phyloP scores from a whole-genome alignment of 2,113 vertebrate genomes.

The Octodon degus region DNA sequence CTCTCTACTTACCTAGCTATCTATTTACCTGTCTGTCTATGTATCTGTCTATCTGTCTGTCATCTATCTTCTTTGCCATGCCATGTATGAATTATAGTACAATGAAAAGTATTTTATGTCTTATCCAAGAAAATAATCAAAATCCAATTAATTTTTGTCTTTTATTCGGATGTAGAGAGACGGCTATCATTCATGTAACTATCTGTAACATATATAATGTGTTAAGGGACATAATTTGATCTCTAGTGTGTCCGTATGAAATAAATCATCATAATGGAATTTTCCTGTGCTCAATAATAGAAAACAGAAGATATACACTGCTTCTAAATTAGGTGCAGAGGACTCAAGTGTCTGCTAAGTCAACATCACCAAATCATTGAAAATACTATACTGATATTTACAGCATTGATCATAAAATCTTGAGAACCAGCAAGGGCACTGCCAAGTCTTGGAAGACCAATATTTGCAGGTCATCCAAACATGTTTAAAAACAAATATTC shows the following conservation, averaged over 20 bases:
- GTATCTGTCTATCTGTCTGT: neutral
- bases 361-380: neutral
- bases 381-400: constrained; percentile 30
- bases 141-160: neutral
- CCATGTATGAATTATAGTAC: neutral
- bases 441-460: constrained; percentile 21
- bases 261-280: neutral
- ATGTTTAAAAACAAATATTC: constrained; percentile 21
- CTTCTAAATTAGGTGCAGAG: neutral
- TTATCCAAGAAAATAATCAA: constrained; percentile 16
- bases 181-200: neutral
- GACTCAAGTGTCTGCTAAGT: neutral
- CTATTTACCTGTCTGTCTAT: too few species aligned
- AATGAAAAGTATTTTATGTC: neutral
- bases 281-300: neutral
- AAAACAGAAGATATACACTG: constrained; percentile 31
- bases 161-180: constrained; percentile 4
- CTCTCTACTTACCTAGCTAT: neutral
- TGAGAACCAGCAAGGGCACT: neutral
- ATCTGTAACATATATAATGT: neutral
- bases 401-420: constrained; percentile 50
- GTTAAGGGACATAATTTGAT: neutral
- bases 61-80: neutral
- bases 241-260: neutral
- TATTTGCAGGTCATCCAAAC: constrained; percentile 30